Base-by-base conservation (phyloP, 2,797 vertebrate genomes). In the Botia almorhae region DNA sequence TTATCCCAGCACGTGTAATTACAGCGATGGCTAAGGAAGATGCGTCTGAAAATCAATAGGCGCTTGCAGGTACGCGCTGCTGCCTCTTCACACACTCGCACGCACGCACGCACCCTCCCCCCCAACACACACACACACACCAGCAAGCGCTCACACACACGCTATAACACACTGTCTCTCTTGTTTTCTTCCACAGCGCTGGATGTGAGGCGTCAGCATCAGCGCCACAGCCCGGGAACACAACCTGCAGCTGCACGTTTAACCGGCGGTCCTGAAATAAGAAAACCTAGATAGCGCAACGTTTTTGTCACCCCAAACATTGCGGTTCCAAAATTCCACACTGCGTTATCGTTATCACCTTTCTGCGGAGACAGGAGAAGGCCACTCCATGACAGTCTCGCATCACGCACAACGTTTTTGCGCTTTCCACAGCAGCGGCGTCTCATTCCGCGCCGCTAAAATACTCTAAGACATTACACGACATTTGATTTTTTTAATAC, bases 311-410 rank as follows among this genome's bases (percentile, higher is more conserved):
- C 46, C 23, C 14, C 51, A 3, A 70, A 75, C 53, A 55, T 63
- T 70, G 65, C 51, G 33, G 70, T 74, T 51, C 88, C 89, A 90
- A 91, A 84, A 93, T 90, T 90, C 89, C 89, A 91, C 93, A 90
- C 91, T 89, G 91, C 90, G 91, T 89, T 90, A 46, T 46, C 43
- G 43, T 46, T 46, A 86, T 65, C 90, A 88, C 56, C 79, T 90
- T 91, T 91, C 90, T 92, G 91, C 91, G 89, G 90, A 94, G 90
- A 92, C 91, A 82, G 69, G 76, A 81, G 85, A 90, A 92, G 92
- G 91, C 92, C 92, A 89, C 87, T 93, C 93, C 91, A 90, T 92
- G 93, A 92, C 90, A 91, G 88, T 90, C 89, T 90, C 89, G 89
- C 87, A 88, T 90, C 87, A 89, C 87, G 89, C 88, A 87, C 85